Evolutionary conservation across 2,113 vertebrate genomes (phyloP).

Genomic region (Circaetus gallicus): DNA sequence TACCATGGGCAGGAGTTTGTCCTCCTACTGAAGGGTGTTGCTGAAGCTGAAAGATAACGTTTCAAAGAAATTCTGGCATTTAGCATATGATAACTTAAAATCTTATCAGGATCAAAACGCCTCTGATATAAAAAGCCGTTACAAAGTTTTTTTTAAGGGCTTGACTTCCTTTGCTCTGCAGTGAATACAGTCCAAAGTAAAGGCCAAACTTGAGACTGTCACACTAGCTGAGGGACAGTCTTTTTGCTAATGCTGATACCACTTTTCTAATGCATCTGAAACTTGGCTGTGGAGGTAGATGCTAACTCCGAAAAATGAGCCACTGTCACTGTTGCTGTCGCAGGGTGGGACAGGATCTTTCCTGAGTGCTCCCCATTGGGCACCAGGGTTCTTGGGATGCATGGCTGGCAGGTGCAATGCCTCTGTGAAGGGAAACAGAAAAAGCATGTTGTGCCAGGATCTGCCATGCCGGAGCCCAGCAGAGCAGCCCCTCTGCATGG

Average conservation of each 20-base stretch:
- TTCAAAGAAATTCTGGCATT: background rate
- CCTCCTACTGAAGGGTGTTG: background rate
- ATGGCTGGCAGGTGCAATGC: accelerated
- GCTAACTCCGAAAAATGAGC: background rate
- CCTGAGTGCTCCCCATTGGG: background rate
- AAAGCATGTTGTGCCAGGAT: background rate
- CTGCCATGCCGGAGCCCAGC: background rate
- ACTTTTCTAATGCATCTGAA: background rate
- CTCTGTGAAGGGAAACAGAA: background rate
- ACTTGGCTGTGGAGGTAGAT: background rate
- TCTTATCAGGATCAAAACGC: conserved; percentile 7
- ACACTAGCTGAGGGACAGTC: background rate
- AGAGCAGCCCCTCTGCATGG: background rate
- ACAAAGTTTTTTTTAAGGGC: background rate
- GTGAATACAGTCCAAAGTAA: conserved; percentile 29
- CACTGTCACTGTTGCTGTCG: accelerated
- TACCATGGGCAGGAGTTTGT: background rate
- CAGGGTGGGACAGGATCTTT: background rate
- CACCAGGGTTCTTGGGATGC: background rate
- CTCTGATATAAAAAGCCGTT: conserved; percentile 15
- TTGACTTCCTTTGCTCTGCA: conserved; percentile 22
- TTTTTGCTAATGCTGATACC: background rate
- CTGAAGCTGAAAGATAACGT: background rate
- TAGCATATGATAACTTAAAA: background rate
- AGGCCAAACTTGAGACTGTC: background rate